phyloP scores from a whole-genome alignment of 2,113 vertebrate genomes.

The Tetrax tetrax region DNA sequence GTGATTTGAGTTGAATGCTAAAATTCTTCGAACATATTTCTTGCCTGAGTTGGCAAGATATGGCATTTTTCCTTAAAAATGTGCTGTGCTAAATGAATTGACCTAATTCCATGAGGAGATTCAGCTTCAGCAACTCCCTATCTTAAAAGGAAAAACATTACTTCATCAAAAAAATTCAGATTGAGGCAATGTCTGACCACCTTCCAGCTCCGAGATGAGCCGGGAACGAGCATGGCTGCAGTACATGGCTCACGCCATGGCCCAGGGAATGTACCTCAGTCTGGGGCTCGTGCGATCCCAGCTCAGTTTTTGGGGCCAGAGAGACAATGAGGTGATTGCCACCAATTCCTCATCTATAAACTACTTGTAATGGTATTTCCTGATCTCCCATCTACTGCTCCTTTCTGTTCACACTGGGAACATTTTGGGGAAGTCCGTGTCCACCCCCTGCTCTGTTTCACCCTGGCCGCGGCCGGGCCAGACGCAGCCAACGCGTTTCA shows the following conservation, averaged over 20 bases:
- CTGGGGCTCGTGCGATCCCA: background rate
- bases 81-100: background rate
- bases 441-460: background rate
- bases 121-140: background rate
- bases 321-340: too few relatives aligned
- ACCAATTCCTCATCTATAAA: background rate
- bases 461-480: background rate
- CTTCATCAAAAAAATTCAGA: background rate
- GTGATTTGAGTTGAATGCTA: background rate
- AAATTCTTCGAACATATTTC: background rate
- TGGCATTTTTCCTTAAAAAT: slow-evolving; percentile 27
- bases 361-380: background rate
- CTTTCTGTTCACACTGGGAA: background rate
- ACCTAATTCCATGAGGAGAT: background rate
- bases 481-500: background rate
- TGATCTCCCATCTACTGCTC: background rate
- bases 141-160: background rate
- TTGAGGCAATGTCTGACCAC: background rate
- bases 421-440: background rate
- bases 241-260: rapidly evolving
- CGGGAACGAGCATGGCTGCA: rapidly evolving
- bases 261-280: rapidly evolving
- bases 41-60: background rate
- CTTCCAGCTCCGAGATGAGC: background rate
- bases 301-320: background rate